Conservation (phyloP, 2,888 invertebrate genomes). For the Nymphalis urticae region DNA sequence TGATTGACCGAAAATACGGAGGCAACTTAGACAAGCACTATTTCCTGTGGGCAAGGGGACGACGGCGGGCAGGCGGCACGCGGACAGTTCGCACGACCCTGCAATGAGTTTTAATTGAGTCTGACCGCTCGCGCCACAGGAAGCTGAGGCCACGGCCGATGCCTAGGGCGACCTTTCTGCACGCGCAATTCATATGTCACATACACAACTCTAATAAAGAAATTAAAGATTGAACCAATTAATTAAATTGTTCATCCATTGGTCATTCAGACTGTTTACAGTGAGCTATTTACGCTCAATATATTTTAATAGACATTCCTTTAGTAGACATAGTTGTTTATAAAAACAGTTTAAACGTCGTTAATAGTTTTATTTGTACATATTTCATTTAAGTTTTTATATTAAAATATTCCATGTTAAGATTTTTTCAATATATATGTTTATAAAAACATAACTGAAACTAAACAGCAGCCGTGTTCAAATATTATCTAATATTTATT, state of each 20-base stretch:
- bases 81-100: slow-evolving; percentile 75
- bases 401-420: too few species aligned
- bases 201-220: slow-evolving; percentile 14
- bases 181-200: slow-evolving; percentile 35
- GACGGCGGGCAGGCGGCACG: slow-evolving; percentile 40
- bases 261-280: background rate
- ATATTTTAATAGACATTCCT: background rate
- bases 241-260: background rate
- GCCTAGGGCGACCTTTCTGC: slow-evolving; percentile 64
- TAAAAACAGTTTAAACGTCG: background rate
- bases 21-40: slow-evolving; percentile 62
- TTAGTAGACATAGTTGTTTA: background rate
- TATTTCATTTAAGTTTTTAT: too few species aligned
- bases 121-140: slow-evolving; percentile 57
- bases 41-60: slow-evolving; percentile 67
- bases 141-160: slow-evolving; percentile 64
- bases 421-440: too few species aligned
- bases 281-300: background rate
- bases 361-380: background rate
- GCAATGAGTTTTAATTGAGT: slow-evolving; percentile 79
- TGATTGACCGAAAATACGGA: slow-evolving; percentile 61
- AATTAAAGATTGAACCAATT: background rate
- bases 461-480: too few species aligned
- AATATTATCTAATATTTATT: too few species aligned
- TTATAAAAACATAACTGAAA: too few species aligned